These are phyloP conservation scores for Tachysurus vachellii DNA, from an alignment of 2,113 vertebrate genomes.

Conservation along the genomic window DNA sequence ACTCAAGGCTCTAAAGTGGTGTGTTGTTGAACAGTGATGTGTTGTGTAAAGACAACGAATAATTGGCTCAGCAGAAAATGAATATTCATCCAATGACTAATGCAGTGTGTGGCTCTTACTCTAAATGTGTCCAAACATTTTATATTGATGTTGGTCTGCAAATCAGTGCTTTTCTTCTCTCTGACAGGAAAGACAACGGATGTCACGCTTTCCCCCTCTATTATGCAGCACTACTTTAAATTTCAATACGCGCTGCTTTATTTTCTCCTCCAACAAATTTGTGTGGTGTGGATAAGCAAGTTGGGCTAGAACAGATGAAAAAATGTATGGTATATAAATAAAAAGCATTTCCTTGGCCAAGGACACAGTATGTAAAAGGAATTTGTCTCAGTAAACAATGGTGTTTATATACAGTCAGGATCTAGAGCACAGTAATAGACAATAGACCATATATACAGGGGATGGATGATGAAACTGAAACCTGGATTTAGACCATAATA, in stretches of 20 bases:
- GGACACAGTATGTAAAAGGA: not conserved
- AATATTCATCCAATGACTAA: slow-evolving; percentile 41
- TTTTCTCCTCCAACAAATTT: not conserved
- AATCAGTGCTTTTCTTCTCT: not conserved
- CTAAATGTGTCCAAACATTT: not conserved
- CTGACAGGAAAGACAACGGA: not conserved
- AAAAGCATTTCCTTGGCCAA: not conserved
- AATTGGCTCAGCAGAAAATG: slow-evolving; percentile 44
- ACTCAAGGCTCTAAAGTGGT: slow-evolving; percentile 19
- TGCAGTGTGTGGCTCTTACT: not conserved
- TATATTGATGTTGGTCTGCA: slow-evolving; percentile 20
- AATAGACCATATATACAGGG: not conserved
- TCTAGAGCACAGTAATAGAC: not conserved
- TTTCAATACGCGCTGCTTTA: not conserved
- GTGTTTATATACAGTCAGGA: not conserved
- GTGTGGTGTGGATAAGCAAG: not conserved
- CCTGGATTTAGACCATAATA: no score
- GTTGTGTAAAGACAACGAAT: slow-evolving; percentile 7
- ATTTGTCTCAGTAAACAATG: not conserved
- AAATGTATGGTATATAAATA: not conserved
- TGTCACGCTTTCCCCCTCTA: not conserved
- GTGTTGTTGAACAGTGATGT: slow-evolving; percentile 20
- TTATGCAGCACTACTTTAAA: not conserved
- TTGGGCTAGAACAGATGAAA: not conserved
- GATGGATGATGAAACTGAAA: no score